Evolutionary conservation across 37 sponge, comb jelly and placozoan species (phyloP).

Genomic region (Spongia lamella): DNA sequence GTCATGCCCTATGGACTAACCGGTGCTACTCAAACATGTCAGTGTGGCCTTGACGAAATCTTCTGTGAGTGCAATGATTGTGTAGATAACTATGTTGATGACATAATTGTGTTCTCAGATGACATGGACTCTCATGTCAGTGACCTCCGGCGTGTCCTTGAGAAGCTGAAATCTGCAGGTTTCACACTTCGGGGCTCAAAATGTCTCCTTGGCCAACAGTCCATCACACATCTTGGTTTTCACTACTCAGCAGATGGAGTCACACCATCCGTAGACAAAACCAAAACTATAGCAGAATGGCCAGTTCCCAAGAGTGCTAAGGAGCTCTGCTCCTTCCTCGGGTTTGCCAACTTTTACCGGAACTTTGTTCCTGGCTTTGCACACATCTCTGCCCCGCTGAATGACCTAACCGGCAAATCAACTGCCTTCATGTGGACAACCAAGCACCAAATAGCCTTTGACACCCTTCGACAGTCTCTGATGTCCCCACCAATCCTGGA

Average conservation of each 20-base stretch:
- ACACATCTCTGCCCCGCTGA: slow-evolving; percentile 8
- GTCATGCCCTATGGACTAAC: slow-evolving; percentile 17
- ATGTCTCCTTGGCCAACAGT: neutral
- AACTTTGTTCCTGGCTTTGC: neutral
- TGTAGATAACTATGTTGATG: no score
- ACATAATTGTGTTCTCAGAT: no score
- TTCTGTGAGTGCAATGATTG: neutral
- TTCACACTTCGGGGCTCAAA: slow-evolving; percentile 1
- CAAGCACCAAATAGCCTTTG: slow-evolving; percentile 12
- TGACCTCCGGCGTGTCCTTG: slow-evolving; percentile 11
- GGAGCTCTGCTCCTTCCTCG: neutral
- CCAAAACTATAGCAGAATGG: neutral
- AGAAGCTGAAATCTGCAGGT: neutral
- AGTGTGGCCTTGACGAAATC: slow-evolving; percentile 11
- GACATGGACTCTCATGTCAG: slow-evolving; percentile 12
- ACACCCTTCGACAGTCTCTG: no score
- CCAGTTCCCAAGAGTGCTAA: no score
- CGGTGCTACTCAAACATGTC: no score
- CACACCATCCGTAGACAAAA: neutral
- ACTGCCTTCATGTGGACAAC: neutral
- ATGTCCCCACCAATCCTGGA: no score
- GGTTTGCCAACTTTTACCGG: slow-evolving; percentile 4
- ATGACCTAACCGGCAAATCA: no score
- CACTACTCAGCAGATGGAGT: slow-evolving; percentile 1
- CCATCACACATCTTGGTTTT: slow-evolving; percentile 1